These are phyloP conservation scores for Aleiodes testaceus DNA, from an alignment of 2,888 invertebrate species.

Conservation along the genomic window DNA sequence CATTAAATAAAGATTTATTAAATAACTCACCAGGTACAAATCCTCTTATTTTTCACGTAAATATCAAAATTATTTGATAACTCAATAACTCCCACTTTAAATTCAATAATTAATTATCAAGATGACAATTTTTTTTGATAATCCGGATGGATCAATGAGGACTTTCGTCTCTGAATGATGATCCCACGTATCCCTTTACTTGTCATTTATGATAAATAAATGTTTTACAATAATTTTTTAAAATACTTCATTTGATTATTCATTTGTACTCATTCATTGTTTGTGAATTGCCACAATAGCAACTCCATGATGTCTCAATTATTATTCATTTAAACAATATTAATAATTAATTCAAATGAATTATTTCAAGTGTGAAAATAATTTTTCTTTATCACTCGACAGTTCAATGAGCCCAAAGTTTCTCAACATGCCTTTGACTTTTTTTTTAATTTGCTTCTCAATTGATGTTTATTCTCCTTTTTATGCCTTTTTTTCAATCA, in stretches of 20 bases:
- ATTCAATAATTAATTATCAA: conserved; percentile 26
- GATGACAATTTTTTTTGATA: conserved; percentile 22
- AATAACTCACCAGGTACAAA: conserved; percentile 41
- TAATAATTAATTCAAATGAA: neutral
- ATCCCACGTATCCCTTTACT: conserved; percentile 30
- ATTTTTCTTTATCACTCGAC: conserved; percentile 11
- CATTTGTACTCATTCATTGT: conserved; percentile 4
- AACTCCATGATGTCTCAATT: neutral
- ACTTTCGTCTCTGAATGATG: conserved; percentile 41
- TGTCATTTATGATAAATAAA: conserved; percentile 38
- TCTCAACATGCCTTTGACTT: conserved; percentile 29
- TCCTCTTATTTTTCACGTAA: neutral
- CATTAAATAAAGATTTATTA: too few species aligned
- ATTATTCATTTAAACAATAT: neutral
- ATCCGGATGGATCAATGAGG: conserved; percentile 6
- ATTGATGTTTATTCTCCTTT: conserved; percentile 12
- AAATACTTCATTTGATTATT: conserved; percentile 13
- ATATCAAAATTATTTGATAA: neutral
- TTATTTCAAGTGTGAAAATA: conserved; percentile 19
- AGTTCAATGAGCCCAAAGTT: conserved; percentile 24
- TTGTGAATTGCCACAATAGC: neutral
- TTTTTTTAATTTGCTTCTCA: neutral
- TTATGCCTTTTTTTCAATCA: neutral
- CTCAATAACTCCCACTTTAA: neutral
- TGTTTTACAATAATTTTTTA: conserved; percentile 27